phyloP scores from a whole-genome alignment of 1,140 invertebrate genomes.

The Bombus polaris region DNA sequence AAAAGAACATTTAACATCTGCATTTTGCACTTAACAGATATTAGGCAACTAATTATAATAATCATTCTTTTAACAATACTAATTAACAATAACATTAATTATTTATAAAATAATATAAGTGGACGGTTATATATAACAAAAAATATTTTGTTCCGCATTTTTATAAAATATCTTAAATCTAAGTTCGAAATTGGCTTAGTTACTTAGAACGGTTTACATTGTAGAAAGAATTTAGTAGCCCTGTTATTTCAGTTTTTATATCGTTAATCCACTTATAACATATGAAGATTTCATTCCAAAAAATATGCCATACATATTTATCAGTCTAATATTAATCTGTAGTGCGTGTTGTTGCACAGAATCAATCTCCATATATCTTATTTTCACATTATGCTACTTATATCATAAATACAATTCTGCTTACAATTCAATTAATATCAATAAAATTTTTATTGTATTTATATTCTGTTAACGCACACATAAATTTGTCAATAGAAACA shows the following conservation, averaged over 20 bases:
- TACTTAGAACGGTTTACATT: constrained; percentile 48
- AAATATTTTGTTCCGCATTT: constrained; percentile 48
- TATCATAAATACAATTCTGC: constrained; percentile 55
- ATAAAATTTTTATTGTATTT: constrained; percentile 27
- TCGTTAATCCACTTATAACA: constrained; percentile 16
- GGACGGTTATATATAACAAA: constrained; percentile 68
- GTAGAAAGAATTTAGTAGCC: constrained; percentile 50
- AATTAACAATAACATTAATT: constrained; percentile 49
- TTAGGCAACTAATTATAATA: constrained; percentile 42
- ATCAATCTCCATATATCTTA: constrained; percentile 15
- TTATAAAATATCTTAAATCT: constrained; percentile 64
- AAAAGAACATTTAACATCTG: constrained; percentile 9
- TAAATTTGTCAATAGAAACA: background rate
- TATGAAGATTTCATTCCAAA: constrained; percentile 42
- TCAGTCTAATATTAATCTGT: constrained; percentile 60
- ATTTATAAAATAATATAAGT: constrained; percentile 63
- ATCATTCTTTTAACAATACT: constrained; percentile 45
- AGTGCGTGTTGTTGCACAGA: constrained; percentile 36
- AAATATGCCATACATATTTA: constrained; percentile 54
- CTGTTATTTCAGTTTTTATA: constrained; percentile 16
- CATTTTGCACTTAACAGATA: background rate
- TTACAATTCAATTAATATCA: constrained; percentile 5
- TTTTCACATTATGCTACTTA: constrained; percentile 3
- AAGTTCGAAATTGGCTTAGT: constrained; percentile 49
- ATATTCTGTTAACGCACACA: constrained; percentile 2